Base-by-base conservation (phyloP, 2,113 vertebrate genomes). In the Saccopteryx leptura region DNA sequence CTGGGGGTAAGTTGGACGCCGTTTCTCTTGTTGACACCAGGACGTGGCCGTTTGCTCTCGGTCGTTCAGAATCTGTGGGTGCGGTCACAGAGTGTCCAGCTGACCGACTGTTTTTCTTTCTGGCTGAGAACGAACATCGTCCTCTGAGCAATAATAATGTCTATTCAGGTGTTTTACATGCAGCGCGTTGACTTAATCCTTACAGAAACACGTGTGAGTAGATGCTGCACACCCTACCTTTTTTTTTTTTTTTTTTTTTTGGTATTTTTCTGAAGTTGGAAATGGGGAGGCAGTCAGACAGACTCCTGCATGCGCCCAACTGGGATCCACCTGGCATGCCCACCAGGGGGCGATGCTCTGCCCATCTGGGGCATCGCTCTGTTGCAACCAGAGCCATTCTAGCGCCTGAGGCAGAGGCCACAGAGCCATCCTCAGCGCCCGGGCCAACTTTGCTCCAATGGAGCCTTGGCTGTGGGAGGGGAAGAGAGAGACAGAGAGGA, bases 1-100 rank as follows among this genome's bases (percentile, higher is more conserved):
- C 98, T 99, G 71, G 99, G 99, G 99, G 99, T 99, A 98, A 99
- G 99, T 99, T 52, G 28, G 69, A 23, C 17, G 28, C 60, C 48
- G 0, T 2, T 1, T n/a, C 26, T 46, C 39, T 3, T 4, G 6
- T 2, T 28, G 18, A 10, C 10, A 5, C 7, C 7, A 0, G 5
- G 0, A 12, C 14, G 3, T 46, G 66, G 66, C 31, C 28, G 8
- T 2, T 23, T 2, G 18, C 2, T 12, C 52, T 28, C 0, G 0
- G 5, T 39, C 6, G 0, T 33, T 54, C 11, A 15, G 78, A 50
- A 31, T 13, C 18, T 11, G 9, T 60, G n/a, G 26, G 11, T 9
- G 48, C 18, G 1, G 9, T 4, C 0, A 2, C 8, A 2, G 65
- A 12, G 58, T 18, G 58, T 52, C 81, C 8, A 4, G 52, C 9